Base-by-base conservation (phyloP, 2,888 invertebrate genomes). In the Drosophila testacea region DNA sequence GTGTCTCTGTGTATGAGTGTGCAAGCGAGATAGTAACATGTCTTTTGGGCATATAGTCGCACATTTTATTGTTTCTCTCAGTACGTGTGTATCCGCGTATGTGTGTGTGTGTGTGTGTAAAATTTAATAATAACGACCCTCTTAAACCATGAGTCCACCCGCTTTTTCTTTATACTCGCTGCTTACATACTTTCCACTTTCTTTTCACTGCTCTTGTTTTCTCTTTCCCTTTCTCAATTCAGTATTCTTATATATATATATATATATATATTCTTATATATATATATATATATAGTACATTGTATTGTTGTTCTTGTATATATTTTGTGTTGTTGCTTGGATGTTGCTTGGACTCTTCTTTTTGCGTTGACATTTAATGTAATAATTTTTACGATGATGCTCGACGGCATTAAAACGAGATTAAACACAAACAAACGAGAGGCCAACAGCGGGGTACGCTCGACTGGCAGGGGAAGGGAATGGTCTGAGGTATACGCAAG, bases 321-420 rank as follows among this genome's bases (percentile, higher is more conserved):
- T 63, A 38, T 60, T 50, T 52, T 55, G 39, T 56, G 41, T 52
- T 51, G 65, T 67, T 67, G 76, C 60, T 65, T 61, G 69, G 38
- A 44, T 75, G 62, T 68, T 55, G 60, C 57, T 41, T 69, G 69
- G 61, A 51, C 65, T 69, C 63, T 62, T 68, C 69, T 47, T 50
- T 70, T 80, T 64, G 84, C 83, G 87, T 81, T 84, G 84, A 84
- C 85, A 84, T 84, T 82, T 87, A 84, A 84, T 87, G 87, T 84
- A 84, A 84, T 84, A 84, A 83, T 83, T 83, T 83, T 83, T 84
- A 83, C 84, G 84, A 84, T 88, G 88, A 88, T 83, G 88, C 88
- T 83, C 86, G 73, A 83, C 84, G 87, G 88, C 83, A 83, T 83
- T 83, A 83, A 83, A 83, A 88, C 88, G 78, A 83, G 88, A 83